Conservation (phyloP, 2,888 invertebrate genomes). For the Eupeodes luniger region DNA sequence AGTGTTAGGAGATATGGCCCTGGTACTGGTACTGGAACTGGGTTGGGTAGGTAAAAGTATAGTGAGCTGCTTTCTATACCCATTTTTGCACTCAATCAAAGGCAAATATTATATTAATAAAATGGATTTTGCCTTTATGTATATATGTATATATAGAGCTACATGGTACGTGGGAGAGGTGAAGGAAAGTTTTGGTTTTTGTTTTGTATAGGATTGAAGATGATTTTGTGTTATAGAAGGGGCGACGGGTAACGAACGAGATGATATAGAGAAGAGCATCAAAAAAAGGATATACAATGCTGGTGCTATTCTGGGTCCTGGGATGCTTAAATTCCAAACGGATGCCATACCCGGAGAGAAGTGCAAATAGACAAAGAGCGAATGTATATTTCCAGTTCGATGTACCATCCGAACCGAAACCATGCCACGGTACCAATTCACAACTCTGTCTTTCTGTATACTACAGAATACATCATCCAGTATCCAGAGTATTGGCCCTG, state of each 20-base stretch:
- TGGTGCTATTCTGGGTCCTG: not conserved
- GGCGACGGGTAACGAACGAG: not conserved
- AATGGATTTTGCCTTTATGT: conserved; percentile 68
- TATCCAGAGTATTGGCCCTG: conserved; percentile 35
- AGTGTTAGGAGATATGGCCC: conserved; percentile 9
- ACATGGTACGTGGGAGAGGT: not conserved
- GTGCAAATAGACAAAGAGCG: conserved; percentile 70
- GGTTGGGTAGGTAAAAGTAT: too few species aligned
- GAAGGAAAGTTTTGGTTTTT: not conserved
- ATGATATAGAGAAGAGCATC: not conserved
- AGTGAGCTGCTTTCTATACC: conserved; percentile 34
- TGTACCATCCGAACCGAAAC: conserved; percentile 53
- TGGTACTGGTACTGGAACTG: not conserved
- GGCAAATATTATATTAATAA: conserved; percentile 76
- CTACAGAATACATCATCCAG: too few species aligned
- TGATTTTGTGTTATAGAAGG: not conserved
- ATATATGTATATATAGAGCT: not conserved
- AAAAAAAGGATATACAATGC: not conserved
- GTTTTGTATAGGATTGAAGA: not conserved
- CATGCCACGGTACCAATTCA: conserved; percentile 6
- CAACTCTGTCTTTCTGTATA: too few species aligned
- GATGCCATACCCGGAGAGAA: conserved; percentile 40
- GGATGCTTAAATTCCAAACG: conserved; percentile 19
- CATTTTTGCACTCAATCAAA: conserved; percentile 74
- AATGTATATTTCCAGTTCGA: conserved; percentile 59